A percentile compares a stretch with the other conserved stretches of the same genome.
phyloP scores from a whole-genome alignment of 2,888 invertebrate species.

The Melanophora roralis region DNA sequence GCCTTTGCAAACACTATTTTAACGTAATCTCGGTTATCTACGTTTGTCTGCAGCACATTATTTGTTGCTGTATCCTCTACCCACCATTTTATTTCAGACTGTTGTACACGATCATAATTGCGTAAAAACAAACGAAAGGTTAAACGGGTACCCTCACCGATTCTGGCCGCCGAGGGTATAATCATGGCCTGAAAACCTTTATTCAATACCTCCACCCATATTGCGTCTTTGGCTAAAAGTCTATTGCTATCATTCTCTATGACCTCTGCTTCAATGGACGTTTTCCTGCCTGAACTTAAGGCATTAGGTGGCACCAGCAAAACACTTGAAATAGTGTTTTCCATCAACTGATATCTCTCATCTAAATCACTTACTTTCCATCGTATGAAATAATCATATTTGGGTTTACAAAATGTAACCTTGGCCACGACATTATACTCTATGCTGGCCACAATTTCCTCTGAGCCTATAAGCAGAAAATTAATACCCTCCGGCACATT shows the following conservation, averaged over 20 bases:
- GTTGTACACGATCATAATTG: slow-evolving; percentile 42
- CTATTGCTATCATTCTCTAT: slow-evolving; percentile 43
- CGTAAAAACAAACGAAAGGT: slow-evolving; percentile 50
- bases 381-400: slow-evolving; percentile 63
- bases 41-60: not conserved
- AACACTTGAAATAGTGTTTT: slow-evolving; percentile 59
- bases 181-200: slow-evolving; percentile 56
- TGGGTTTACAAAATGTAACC: slow-evolving; percentile 64
- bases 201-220: slow-evolving; percentile 55
- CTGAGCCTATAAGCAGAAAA: slow-evolving; percentile 64
- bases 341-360: slow-evolving; percentile 62
- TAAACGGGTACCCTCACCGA: slow-evolving; percentile 46
- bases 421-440: slow-evolving; percentile 62
- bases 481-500: slow-evolving; percentile 63
- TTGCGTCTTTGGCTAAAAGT: slow-evolving; percentile 40
- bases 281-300: slow-evolving; percentile 63
- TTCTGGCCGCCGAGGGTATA: slow-evolving; percentile 47
- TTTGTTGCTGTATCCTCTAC: slow-evolving; percentile 33
- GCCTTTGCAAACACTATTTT: slow-evolving; percentile 41
- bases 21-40: slow-evolving; percentile 34
- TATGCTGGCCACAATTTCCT: slow-evolving; percentile 64
- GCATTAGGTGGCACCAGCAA: slow-evolving; percentile 64
- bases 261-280: slow-evolving; percentile 64
- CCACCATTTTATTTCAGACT: slow-evolving; percentile 48
- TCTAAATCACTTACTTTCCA: slow-evolving; percentile 66